Percentiles rank a stretch among this genome's conserved stretches.
Conservation (phyloP, 2,113 vertebrate species). For the Austrofundulus limnaeus region DNA sequence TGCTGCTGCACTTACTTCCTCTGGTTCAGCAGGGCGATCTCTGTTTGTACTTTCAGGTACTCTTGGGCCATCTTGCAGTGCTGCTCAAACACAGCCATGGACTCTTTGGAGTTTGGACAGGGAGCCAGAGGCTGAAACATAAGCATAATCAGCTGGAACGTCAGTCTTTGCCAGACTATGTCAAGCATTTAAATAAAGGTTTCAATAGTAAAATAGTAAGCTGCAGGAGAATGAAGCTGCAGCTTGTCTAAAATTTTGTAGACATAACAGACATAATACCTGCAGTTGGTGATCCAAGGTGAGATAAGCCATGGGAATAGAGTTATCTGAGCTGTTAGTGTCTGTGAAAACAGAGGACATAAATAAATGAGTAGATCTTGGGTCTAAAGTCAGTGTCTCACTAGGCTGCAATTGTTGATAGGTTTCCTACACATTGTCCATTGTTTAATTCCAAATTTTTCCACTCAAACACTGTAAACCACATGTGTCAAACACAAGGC, state of each 20-base stretch:
- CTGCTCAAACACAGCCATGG: conserved; percentile 99
- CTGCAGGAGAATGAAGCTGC: neutral
- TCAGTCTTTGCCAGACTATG: neutral
- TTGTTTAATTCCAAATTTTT: no score
- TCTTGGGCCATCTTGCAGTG: conserved; percentile 99
- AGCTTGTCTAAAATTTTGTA: no score
- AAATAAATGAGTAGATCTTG: no score
- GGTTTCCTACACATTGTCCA: no score
- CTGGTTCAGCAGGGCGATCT: conserved; percentile 96
- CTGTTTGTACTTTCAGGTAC: conserved; percentile 99
- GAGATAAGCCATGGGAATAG: conserved; percentile 99
- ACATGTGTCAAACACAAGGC: no score
- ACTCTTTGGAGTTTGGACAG: conserved; percentile 99
- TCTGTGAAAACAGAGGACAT: conserved; percentile 74
- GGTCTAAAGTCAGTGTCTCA: no score
- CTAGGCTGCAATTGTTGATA: no score
- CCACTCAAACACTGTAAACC: no score
- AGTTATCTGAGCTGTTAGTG: conserved; percentile 98
- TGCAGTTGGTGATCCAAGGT: conserved; percentile 98
- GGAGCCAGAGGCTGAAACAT: conserved; percentile 93
- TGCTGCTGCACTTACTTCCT: conserved; percentile 87
- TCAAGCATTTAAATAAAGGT: neutral
- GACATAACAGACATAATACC: conserved; percentile 75
- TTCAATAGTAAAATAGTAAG: conserved; percentile 4
- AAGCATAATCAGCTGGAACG: conserved; percentile 37